These are phyloP conservation scores for Centropristis striata DNA, from an alignment of 2,113 vertebrate genomes.

Conservation along the genomic window DNA sequence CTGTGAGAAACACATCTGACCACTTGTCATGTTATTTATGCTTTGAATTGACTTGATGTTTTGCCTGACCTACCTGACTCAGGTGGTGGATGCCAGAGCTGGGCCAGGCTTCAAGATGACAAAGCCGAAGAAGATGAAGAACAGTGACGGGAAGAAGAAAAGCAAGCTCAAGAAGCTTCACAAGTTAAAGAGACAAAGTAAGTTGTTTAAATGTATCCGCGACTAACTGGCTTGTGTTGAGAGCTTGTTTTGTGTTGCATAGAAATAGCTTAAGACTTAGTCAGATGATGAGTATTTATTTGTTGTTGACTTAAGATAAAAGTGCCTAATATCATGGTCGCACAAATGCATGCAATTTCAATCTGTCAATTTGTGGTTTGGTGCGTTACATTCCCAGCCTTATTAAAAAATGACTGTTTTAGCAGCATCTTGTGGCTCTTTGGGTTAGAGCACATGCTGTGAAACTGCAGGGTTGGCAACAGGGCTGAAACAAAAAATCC, in stretches of 20 bases:
- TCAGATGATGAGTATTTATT: not conserved
- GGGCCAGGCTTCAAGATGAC: slow-evolving; percentile 88
- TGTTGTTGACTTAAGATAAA: not conserved
- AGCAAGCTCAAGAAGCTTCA: slow-evolving; percentile 86
- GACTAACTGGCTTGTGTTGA: not conserved
- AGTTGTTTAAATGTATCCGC: slow-evolving; percentile 45
- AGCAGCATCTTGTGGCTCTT: slow-evolving; percentile 50
- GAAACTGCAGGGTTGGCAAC: not conserved
- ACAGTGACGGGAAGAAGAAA: slow-evolving; percentile 85
- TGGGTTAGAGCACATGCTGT: not conserved
- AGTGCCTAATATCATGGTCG: not conserved
- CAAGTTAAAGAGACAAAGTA: slow-evolving; percentile 88
- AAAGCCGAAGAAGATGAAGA: slow-evolving; percentile 88
- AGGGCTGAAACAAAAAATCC: not conserved
- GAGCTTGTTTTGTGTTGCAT: not conserved
- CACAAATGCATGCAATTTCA: not conserved
- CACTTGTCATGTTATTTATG: not conserved
- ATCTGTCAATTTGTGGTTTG: not conserved
- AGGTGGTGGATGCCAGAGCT: slow-evolving; percentile 89
- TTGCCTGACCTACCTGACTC: not conserved
- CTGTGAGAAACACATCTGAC: not conserved
- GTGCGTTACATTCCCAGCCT: not conserved
- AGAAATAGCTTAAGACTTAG: not conserved
- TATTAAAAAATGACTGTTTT: not conserved
- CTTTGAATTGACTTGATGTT: not conserved